phyloP scores from a whole-genome alignment of 2,888 invertebrate species.

The Pristionchus entomophagus region DNA sequence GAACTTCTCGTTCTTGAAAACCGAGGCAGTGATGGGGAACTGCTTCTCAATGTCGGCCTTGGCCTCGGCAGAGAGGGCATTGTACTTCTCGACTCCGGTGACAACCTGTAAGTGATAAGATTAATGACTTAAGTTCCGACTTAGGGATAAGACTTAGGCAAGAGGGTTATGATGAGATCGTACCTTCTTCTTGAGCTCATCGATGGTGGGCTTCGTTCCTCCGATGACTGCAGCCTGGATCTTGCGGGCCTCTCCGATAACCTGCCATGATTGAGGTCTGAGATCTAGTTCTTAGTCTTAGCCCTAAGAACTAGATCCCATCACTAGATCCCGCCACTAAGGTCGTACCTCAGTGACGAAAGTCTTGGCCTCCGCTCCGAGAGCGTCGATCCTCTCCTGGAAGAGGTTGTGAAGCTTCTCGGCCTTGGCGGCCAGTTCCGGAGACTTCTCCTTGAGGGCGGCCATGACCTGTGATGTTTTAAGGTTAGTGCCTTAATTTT shows the following conservation, averaged over 20 bases:
- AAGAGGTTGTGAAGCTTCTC: slow-evolving; percentile 63
- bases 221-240: slow-evolving; percentile 50
- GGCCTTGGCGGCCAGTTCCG: slow-evolving; percentile 70
- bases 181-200: slow-evolving; percentile 50
- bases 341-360: slow-evolving; percentile 62
- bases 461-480: slow-evolving; percentile 66
- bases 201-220: slow-evolving; percentile 49
- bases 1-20: too few species aligned
- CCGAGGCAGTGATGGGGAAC: too few species aligned
- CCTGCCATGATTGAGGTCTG: slow-evolving; percentile 48
- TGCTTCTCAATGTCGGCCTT: slow-evolving; percentile 53
- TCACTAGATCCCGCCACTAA: neutral
- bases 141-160: neutral
- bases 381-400: slow-evolving; percentile 57
- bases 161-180: neutral
- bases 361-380: slow-evolving; percentile 58
- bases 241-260: too few species aligned
- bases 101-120: neutral
- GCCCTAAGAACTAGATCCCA: neutral
- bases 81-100: slow-evolving; percentile 50
- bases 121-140: neutral
- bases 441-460: slow-evolving; percentile 71
- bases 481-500: too few species aligned
- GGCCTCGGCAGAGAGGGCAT: slow-evolving; percentile 52
- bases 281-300: neutral